phyloP scores from a whole-genome alignment of 1,140 invertebrate species.

The Caenorhabditis tropicalis region DNA sequence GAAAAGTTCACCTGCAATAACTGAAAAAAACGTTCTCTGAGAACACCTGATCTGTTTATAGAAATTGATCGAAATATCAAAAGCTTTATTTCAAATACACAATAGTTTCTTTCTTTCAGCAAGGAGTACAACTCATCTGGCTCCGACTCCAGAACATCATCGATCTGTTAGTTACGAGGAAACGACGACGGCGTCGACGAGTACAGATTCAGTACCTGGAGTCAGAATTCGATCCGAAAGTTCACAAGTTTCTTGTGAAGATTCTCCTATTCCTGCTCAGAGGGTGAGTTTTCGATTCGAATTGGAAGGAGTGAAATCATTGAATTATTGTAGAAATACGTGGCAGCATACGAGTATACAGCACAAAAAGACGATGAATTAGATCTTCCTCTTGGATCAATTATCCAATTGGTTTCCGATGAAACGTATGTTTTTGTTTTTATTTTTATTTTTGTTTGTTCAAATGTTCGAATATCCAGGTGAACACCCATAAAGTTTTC shows the following conservation, averaged over 20 bases:
- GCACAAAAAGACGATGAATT: constrained; percentile 5
- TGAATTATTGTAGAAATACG: background rate
- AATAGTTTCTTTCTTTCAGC: background rate
- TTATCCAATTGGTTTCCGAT: background rate
- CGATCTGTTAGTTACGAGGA: constrained; percentile 26
- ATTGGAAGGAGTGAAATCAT: background rate
- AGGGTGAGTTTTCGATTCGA: background rate
- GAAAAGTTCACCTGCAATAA: no score
- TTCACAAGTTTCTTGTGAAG: background rate
- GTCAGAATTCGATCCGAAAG: constrained; percentile 18
- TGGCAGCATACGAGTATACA: background rate
- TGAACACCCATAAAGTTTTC: no score
- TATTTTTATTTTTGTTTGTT: background rate
- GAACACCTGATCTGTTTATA: no score
- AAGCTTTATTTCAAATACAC: background rate
- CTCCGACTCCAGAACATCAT: background rate
- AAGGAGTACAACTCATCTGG: constrained; percentile 13
- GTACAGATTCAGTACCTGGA: constrained; percentile 2
- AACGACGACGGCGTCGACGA: constrained; percentile 22
- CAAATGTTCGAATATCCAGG: no score
- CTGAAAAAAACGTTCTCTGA: no score
- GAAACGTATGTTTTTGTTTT: constrained; percentile 1
- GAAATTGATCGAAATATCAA: no score
- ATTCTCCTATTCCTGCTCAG: background rate
- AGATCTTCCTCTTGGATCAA: background rate